Evolutionary conservation across 1,140 invertebrate genomes (phyloP).

Genomic region (Meloidogyne chitwoodi): DNA sequence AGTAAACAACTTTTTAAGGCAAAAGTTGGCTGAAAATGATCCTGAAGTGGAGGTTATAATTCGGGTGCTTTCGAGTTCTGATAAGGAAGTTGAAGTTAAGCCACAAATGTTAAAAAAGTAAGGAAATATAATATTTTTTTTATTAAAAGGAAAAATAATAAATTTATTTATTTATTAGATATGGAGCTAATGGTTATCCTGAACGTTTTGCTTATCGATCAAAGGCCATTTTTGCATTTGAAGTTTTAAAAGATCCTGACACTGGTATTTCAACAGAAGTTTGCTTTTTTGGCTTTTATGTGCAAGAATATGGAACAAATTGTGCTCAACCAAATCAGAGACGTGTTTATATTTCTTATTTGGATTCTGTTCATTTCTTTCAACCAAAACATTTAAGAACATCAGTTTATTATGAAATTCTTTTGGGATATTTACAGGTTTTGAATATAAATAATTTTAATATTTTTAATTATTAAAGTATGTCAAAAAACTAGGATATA

Average conservation of each 20-base stretch:
- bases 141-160: too few species aligned
- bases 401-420: slow-evolving; percentile 97
- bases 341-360: slow-evolving; percentile 96
- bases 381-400: slow-evolving; percentile 91
- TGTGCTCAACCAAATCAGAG: slow-evolving; percentile 88
- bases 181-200: slow-evolving; percentile 75
- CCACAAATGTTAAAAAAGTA: slow-evolving; percentile 82
- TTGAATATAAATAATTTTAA: background rate
- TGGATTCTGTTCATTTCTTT: slow-evolving; percentile 99
- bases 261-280: slow-evolving; percentile 82
- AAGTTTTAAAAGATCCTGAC: slow-evolving; percentile 71
- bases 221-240: slow-evolving; percentile 98
- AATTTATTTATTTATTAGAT: slow-evolving; percentile 65
- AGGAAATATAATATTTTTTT: slow-evolving; percentile 14
- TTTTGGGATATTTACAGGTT: slow-evolving; percentile 78
- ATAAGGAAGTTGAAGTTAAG: slow-evolving; percentile 96
- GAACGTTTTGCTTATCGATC: slow-evolving; percentile 93
- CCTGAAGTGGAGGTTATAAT: slow-evolving; percentile 83
- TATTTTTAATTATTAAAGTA: slow-evolving; percentile 73
- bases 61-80: slow-evolving; percentile 89
- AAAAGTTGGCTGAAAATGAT: slow-evolving; percentile 83
- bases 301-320: slow-evolving; percentile 97
- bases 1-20: slow-evolving; percentile 87
- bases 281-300: slow-evolving; percentile 99
- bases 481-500: slow-evolving; percentile 92